Base-by-base conservation (phyloP, 1,140 invertebrate genomes). In the Ceratitis capitata region DNA sequence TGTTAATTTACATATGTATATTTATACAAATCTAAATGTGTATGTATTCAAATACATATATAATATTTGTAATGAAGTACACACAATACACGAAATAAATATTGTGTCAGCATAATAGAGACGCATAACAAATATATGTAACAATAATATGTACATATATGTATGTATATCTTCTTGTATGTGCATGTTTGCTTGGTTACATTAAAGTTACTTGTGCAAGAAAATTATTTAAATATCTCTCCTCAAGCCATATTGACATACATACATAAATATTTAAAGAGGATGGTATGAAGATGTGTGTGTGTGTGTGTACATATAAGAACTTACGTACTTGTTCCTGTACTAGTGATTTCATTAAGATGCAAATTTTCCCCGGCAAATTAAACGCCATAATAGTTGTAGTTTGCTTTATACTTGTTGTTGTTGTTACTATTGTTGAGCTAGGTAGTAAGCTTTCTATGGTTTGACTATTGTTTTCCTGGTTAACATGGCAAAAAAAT, bases 331-430 rank as follows among this genome's bases (percentile, higher is more conserved):
- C 29, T 19, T 53, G 16, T 7, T 49, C 14, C 47, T 1, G 14
- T 47, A 16, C 51, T 53, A 4, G 51, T 16, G 7, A 16, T 69
- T 69, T 29, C 32, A 69, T 69, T 32, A 69, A 69, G 39, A 69
- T 69, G 61, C 61, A 69, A 69, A 69, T 69, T 69, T 69, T 69
- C 39, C 61, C 35, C 61, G 9, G n/a, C 61, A 69, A 14, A 69
- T 39, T 29, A 39, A 19, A 32, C 12, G 39, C 14, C 61, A 69
- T 69, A 35, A 35, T 35, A 19, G 12, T 39, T 69, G 12, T 32
- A 35, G 26, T 23, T 69, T n/a, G n/a, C n/a, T n/a, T n/a, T n/a
- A n/a, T n/a, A n/a, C n/a, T n/a, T 39, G 12, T 39, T 69, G 12
- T 32, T 64, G 26, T 23, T 69, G 29, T 32, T 64, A 16, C 29